phyloP scores from a whole-genome alignment of 2,888 invertebrate species.

The Podotricha telesiphe region DNA sequence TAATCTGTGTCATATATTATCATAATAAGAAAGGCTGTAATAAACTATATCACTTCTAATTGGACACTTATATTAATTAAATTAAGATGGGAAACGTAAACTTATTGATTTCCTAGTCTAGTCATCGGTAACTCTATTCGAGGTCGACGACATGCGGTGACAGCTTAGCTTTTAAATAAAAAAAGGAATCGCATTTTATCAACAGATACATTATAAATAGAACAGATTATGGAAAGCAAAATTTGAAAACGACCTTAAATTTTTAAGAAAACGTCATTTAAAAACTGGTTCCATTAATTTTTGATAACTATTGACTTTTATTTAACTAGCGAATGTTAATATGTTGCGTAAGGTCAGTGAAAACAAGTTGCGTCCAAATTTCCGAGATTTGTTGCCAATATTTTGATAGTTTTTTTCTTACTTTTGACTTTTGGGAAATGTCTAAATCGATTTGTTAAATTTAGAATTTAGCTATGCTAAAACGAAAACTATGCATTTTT shows the following conservation, averaged over 20 bases:
- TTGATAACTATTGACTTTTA: background rate
- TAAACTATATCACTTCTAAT: conserved; percentile 1
- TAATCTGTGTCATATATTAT: too few species aligned
- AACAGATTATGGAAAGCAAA: background rate
- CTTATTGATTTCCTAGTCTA: conserved; percentile 32
- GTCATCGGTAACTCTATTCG: conserved; percentile 32
- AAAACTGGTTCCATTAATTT: background rate
- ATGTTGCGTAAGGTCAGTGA: conserved; percentile 4
- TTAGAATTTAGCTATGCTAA: too few species aligned
- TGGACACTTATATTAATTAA: conserved; percentile 21
- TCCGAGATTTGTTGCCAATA: background rate
- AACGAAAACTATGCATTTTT: too few species aligned
- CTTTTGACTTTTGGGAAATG: background rate
- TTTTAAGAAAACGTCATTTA: background rate
- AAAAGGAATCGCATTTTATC: conserved; percentile 17
- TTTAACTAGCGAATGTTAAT: background rate
- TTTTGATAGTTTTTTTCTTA: background rate
- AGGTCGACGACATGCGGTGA: conserved; percentile 35
- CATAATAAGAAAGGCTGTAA: too few species aligned
- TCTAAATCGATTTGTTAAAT: too few species aligned
- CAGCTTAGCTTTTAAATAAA: conserved; percentile 31
- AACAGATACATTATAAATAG: background rate
- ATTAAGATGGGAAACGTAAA: conserved; percentile 24
- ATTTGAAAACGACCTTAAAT: background rate
- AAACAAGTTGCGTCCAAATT: conserved; percentile 1